These are phyloP conservation scores for Coptotermes formosanus DNA, from an alignment of 1,140 invertebrate species.

Conservation along the genomic window DNA sequence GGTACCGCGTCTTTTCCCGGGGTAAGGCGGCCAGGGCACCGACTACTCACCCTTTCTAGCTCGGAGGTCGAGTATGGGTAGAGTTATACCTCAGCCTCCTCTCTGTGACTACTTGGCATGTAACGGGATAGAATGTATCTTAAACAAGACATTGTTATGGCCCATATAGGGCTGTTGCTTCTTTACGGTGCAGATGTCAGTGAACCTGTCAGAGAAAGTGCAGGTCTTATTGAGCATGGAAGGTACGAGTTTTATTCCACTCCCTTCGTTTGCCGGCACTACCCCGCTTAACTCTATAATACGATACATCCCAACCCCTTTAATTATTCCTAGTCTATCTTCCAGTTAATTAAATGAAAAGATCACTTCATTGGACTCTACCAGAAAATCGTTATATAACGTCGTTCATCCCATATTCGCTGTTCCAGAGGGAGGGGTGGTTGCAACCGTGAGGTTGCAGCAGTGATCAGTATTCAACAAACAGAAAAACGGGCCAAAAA, in stretches of 20 bases:
- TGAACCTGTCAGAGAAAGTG: too few species aligned
- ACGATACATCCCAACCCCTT: neutral
- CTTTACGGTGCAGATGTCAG: too few species aligned
- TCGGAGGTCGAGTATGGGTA: too few species aligned
- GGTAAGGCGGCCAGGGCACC: too few species aligned
- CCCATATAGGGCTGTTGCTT: too few species aligned
- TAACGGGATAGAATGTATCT: too few species aligned
- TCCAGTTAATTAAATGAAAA: constrained; percentile 17
- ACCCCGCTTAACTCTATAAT: neutral
- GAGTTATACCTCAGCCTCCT: too few species aligned
- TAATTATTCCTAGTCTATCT: constrained; percentile 8
- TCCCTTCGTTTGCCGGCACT: neutral
- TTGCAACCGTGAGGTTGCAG: neutral
- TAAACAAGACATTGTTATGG: too few species aligned
- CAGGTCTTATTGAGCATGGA: neutral
- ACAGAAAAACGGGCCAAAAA: constrained; percentile 7
- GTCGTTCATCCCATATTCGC: neutral
- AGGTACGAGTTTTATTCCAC: neutral
- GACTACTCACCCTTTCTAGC: too few species aligned
- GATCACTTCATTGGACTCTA: neutral
- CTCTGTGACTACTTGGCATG: too few species aligned
- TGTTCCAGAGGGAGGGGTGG: neutral
- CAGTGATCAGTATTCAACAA: neutral
- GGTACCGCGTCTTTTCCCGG: too few species aligned
- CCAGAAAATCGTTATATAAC: neutral